phyloP scores from a whole-genome alignment of 1,140 invertebrate species.

The Odontomachus brunneus region DNA sequence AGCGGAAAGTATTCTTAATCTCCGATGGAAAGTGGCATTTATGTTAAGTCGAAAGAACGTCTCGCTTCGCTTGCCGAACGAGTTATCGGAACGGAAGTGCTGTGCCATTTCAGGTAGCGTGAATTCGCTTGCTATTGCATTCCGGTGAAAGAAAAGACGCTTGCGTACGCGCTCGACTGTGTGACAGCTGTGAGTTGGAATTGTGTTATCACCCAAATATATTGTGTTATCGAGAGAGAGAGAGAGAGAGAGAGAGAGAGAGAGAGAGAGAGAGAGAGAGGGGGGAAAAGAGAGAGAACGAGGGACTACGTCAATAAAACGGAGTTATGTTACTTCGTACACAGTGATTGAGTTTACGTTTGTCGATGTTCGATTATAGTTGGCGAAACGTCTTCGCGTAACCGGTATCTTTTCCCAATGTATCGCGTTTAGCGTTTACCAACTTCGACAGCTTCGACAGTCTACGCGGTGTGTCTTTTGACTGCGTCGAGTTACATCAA shows the following conservation, averaged over 20 bases:
- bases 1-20: slow-evolving; percentile 54
- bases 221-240: slow-evolving; percentile 33
- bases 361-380: slow-evolving; percentile 42
- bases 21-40: slow-evolving; percentile 63
- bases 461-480: slow-evolving; percentile 12
- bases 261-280: no score
- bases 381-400: slow-evolving; percentile 41
- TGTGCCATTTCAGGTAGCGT: slow-evolving; percentile 16
- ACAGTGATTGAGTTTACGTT: slow-evolving; percentile 25
- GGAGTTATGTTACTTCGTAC: slow-evolving; percentile 8
- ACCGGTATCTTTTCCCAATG: slow-evolving; percentile 29
- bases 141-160: not conserved
- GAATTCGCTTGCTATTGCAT: not conserved
- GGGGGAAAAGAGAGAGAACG: no score
- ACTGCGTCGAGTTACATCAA: slow-evolving; percentile 7
- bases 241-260: not conserved
- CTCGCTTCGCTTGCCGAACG: slow-evolving; percentile 57
- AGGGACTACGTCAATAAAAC: slow-evolving; percentile 8
- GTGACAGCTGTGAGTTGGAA: slow-evolving; percentile 59
- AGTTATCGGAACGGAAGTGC: slow-evolving; percentile 49
- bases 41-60: slow-evolving; percentile 53
- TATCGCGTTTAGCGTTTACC: slow-evolving; percentile 21
- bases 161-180: not conserved
- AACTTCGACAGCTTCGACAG: slow-evolving; percentile 55
- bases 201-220: not conserved